Evolutionary conservation across 1,140 invertebrate genomes (phyloP).

Genomic region (Protaetia brevitarsis): DNA sequence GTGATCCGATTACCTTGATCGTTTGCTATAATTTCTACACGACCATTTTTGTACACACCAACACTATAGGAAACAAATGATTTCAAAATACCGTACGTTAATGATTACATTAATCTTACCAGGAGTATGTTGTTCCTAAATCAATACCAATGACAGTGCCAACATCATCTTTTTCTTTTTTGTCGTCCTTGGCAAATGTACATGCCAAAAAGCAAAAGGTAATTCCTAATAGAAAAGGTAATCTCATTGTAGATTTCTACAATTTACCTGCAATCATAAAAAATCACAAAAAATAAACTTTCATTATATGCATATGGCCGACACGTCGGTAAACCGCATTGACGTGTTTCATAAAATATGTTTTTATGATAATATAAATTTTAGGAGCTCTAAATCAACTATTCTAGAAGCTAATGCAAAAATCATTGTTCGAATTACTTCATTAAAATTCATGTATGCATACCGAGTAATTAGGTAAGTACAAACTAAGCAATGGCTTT

Average conservation of each 20-base stretch:
- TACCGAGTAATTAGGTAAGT: no score
- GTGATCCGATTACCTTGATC: constrained; percentile 98
- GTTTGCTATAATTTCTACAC: constrained; percentile 98
- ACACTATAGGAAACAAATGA: constrained; percentile 65
- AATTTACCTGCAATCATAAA: not conserved
- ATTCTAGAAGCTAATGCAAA: no score
- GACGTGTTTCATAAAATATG: not conserved
- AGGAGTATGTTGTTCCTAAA: constrained; percentile 98
- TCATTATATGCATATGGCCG: not conserved
- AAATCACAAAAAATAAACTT: not conserved
- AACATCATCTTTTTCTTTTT: constrained; percentile 80
- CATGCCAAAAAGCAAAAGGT: constrained; percentile 53
- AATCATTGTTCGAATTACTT: no score
- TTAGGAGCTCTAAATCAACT: not conserved
- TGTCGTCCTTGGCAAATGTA: constrained; percentile 60
- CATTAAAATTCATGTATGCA: no score
- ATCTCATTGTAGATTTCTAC: constrained; percentile 50
- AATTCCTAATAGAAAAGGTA: constrained; percentile 51
- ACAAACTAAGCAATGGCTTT: no score
- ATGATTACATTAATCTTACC: constrained; percentile 61
- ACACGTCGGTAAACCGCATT: not conserved
- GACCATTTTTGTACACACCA: constrained; percentile 96
- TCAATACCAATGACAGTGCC: constrained; percentile 98
- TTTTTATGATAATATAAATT: constrained; percentile 23
- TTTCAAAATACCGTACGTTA: not conserved